phyloP scores from a whole-genome alignment of 2,888 invertebrate species.

The Ornithoptera priamus region DNA sequence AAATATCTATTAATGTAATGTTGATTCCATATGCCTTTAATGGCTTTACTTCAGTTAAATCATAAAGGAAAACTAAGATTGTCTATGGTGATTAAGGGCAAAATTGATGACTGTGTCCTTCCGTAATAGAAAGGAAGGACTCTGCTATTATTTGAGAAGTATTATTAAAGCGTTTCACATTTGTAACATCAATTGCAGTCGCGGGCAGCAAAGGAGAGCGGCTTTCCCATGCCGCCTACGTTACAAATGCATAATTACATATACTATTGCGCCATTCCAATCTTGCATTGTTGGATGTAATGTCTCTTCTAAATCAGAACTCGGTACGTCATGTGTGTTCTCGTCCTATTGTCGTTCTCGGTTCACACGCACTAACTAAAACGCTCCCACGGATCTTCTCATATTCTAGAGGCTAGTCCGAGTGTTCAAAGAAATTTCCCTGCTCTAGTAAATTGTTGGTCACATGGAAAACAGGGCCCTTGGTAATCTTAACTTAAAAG shows the following conservation, averaged over 20 bases:
- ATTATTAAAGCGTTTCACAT: slow-evolving; percentile 16
- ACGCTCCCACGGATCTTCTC: slow-evolving; percentile 63
- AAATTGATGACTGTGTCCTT: not conserved
- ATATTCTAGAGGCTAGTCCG: slow-evolving; percentile 42
- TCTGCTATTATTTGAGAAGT: not conserved
- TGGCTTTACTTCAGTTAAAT: no score
- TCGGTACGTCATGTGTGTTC: slow-evolving; percentile 59
- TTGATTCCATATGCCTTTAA: no score
- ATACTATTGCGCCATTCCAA: slow-evolving; percentile 57
- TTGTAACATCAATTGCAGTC: slow-evolving; percentile 21
- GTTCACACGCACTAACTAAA: slow-evolving; percentile 75
- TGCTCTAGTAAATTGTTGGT: slow-evolving; percentile 20
- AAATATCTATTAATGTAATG: no score
- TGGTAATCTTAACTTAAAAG: not conserved
- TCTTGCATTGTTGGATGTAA: slow-evolving; percentile 70
- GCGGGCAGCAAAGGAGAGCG: slow-evolving; percentile 29
- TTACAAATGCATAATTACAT: slow-evolving; percentile 62
- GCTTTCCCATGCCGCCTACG: slow-evolving; percentile 73
- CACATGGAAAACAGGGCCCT: slow-evolving; percentile 5
- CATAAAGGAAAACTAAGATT: no score
- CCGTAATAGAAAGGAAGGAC: not conserved
- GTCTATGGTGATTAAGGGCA: not conserved
- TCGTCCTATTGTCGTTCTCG: slow-evolving; percentile 59
- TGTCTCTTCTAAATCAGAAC: slow-evolving; percentile 74
- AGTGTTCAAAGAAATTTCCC: slow-evolving; percentile 43